Evolutionary conservation across 2,113 vertebrate species (phyloP), one percentile per base, ranked within the genome.

Genomic region (Limanda limanda): DNA sequence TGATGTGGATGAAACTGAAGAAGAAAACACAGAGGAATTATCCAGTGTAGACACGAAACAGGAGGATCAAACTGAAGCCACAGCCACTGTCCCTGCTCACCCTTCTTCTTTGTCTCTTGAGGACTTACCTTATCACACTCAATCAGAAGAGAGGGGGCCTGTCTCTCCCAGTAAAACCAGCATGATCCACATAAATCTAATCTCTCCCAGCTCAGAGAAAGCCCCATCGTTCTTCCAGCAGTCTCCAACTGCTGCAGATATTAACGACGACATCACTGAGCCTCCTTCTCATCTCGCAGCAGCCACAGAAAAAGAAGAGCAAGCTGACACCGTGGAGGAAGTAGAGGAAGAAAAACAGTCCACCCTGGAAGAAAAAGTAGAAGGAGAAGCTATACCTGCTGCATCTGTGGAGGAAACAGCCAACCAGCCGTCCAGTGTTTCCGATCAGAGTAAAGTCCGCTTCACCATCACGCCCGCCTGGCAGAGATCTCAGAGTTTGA

Each of bases 401-500:
- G 24, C 35, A 8, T 1, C 31, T 31, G 67, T 3, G 21, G 71
- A 70, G 25, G 74, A 79, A 68, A 27, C 31, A 31, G 31, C 12
- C 1, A 25, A 35, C 5, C 72, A n/a, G 24, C 17, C 9, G 0
- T 25, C 64, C 21, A 10, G 25, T 1, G 52, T 37, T 31, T 18
- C 82, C 1, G 84, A 90, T 42, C 85, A 86, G 45, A 82, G 67
- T 20, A 87, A 71, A 40, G 82, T 88, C 60, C 91, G 89, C 37
- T 94, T 96, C 84, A 94, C 93, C 15, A 76, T 92, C 18, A 77
- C 90, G 9, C 91, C 96, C 7, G 91, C 93, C 15, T 94, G 93
- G 95, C 95, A 95, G 89, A 91, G 92, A 25, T 93, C 94, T 1
- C 83, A 91, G 42, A 84, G 55, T 77, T 12, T 5, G 6, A 52